Evolutionary conservation across 2,888 invertebrate genomes (phyloP).

Genomic region (Drosophila prostipennis): DNA sequence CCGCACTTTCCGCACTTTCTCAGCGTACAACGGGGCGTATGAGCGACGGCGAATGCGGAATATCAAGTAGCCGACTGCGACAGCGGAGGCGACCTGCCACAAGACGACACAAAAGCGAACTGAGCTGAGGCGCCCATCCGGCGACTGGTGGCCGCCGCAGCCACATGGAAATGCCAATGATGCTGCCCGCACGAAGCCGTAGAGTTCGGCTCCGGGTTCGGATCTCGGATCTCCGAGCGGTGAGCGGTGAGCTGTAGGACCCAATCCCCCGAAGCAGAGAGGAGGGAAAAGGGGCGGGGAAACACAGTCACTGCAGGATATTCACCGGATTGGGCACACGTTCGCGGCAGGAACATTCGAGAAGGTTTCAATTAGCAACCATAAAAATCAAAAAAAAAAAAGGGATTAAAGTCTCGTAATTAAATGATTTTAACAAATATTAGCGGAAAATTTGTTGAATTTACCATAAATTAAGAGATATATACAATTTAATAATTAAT

Average conservation of each 20-base stretch:
- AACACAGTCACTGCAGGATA: slow-evolving; percentile 20
- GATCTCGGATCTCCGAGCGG: slow-evolving; percentile 1
- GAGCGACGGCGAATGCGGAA: not conserved
- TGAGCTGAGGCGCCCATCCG: slow-evolving; percentile 54
- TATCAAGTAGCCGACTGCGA: slow-evolving; percentile 5
- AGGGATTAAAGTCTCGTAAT: no score
- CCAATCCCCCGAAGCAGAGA: no score
- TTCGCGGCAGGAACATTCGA: not conserved
- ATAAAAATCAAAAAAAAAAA: not conserved
- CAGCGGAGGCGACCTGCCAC: slow-evolving; percentile 56
- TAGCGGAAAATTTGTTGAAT: no score
- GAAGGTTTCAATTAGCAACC: not conserved
- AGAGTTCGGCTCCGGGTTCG: not conserved
- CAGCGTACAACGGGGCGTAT: slow-evolving; percentile 3
- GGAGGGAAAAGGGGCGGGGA: not conserved
- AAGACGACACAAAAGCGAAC: slow-evolving; percentile 65
- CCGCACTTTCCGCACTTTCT: slow-evolving; percentile 1
- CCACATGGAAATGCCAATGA: slow-evolving; percentile 28
- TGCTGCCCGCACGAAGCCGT: slow-evolving; percentile 34
- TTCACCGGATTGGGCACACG: not conserved
- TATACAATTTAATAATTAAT: no score
- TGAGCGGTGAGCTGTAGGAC: not conserved
- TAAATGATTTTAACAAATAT: no score
- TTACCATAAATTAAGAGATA: no score
- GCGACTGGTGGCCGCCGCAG: slow-evolving; percentile 9